Conservation (phyloP, 2,888 invertebrate species). For the Acanthococcus lagerstroemiae region DNA sequence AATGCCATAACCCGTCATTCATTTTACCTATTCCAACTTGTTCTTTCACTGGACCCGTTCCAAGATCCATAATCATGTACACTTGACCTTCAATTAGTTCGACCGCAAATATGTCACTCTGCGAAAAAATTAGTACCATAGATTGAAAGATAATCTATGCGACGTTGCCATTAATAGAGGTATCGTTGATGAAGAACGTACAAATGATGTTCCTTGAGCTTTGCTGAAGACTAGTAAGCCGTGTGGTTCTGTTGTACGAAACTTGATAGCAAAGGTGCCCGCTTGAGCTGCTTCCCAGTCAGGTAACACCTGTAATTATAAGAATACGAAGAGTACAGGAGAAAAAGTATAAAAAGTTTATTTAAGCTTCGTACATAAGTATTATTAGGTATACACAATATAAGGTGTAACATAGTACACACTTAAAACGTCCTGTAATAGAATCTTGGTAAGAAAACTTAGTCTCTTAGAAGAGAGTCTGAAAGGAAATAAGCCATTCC, state of each 20-base stretch:
- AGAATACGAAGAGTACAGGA: conserved; percentile 31
- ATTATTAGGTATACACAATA: too few species aligned
- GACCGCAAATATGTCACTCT: conserved; percentile 86
- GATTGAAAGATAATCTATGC: too few species aligned
- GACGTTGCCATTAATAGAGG: neutral
- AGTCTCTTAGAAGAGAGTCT: too few species aligned
- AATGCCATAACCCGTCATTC: conserved; percentile 89
- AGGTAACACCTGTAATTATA: conserved; percentile 60
- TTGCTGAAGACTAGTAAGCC: conserved; percentile 88
- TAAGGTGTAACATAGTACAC: too few species aligned
- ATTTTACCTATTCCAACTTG: conserved; percentile 70
- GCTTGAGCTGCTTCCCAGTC: conserved; percentile 84
- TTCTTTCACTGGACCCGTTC: conserved; percentile 79
- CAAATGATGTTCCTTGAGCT: conserved; percentile 44
- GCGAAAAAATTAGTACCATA: too few species aligned
- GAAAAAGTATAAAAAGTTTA: neutral
- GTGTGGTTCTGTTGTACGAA: conserved; percentile 89
- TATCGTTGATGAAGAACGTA: neutral
- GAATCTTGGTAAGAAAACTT: too few species aligned
- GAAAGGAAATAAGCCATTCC: too few species aligned
- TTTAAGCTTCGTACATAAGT: too few species aligned
- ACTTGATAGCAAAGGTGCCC: conserved; percentile 85
- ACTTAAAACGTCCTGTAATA: too few species aligned
- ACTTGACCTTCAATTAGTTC: conserved; percentile 90
- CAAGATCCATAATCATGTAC: conserved; percentile 83